Evolutionary conservation across 2,888 invertebrate species (phyloP).

Genomic region (Rapana venosa): DNA sequence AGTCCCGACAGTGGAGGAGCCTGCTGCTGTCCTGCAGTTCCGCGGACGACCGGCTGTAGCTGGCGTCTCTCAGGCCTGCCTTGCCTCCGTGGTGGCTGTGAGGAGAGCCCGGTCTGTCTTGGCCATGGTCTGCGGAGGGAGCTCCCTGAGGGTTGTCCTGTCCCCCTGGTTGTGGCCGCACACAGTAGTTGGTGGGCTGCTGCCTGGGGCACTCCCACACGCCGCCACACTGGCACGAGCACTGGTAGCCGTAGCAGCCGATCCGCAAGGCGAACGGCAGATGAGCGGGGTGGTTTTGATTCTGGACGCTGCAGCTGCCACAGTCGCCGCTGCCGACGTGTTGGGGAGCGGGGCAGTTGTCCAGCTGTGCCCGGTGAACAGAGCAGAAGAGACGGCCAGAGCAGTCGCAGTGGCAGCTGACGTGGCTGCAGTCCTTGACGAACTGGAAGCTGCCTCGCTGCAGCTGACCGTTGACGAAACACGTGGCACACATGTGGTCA

Average conservation of each 20-base stretch:
- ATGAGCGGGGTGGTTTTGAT: constrained; percentile 54
- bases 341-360: constrained; percentile 43
- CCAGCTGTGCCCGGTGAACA: constrained; percentile 42
- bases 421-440: constrained; percentile 59
- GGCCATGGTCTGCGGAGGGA: constrained; percentile 6
- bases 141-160: constrained; percentile 1
- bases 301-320: constrained; percentile 61
- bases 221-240: constrained; percentile 68
- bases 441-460: constrained; percentile 57
- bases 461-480: constrained; percentile 51
- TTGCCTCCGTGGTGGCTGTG: not conserved
- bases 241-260: constrained; percentile 56
- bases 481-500: constrained; percentile 48
- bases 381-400: constrained; percentile 64
- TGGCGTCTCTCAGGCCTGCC: not conserved
- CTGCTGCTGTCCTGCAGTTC: not conserved
- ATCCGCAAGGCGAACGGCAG: constrained; percentile 52
- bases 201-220: constrained; percentile 60
- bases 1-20: constrained; percentile 43
- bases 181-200: constrained; percentile 49
- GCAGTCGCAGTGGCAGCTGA: constrained; percentile 64
- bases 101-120: too few relatives aligned
- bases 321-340: constrained; percentile 49
- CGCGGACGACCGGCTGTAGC: not conserved
- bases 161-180: constrained; percentile 37